phyloP scores from a whole-genome alignment of 2,888 invertebrate genomes.

The Asteroscopus sphinx region DNA sequence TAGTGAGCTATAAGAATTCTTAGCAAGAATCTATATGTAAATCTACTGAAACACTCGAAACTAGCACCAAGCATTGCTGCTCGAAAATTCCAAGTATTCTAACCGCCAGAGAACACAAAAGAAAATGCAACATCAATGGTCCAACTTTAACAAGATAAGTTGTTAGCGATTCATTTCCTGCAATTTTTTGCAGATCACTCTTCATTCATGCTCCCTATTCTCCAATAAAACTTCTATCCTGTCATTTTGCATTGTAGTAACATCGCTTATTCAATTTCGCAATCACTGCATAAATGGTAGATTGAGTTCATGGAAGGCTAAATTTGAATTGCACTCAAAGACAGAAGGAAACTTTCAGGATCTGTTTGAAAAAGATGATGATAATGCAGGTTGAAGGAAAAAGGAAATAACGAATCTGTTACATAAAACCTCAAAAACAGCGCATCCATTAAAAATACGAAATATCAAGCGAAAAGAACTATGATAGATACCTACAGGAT shows the following conservation, averaged over 20 bases:
- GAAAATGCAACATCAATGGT: background rate
- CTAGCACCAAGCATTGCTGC: background rate
- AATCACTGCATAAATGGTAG: conserved; percentile 43
- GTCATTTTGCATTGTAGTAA: conserved; percentile 35
- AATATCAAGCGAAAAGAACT: no score
- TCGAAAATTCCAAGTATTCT: background rate
- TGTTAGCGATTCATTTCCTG: conserved; percentile 31
- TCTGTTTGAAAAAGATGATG: background rate
- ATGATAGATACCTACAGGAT: no score
- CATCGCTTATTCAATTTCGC: conserved; percentile 48
- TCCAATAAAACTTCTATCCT: conserved; percentile 31
- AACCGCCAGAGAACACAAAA: background rate
- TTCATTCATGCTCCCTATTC: conserved; percentile 24
- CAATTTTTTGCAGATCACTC: conserved; percentile 31
- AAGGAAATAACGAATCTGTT: no score
- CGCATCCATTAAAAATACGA: no score
- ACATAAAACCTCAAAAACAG: no score
- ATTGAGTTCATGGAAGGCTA: conserved; percentile 13
- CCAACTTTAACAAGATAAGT: conserved; percentile 16
- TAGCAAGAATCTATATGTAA: no score
- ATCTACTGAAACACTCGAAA: background rate
- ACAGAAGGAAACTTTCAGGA: background rate
- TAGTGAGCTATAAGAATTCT: no score
- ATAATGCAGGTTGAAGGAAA: background rate
- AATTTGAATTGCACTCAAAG: background rate